Conservation (phyloP, 2,797 vertebrate genomes). For the Pteropus rufus region DNA sequence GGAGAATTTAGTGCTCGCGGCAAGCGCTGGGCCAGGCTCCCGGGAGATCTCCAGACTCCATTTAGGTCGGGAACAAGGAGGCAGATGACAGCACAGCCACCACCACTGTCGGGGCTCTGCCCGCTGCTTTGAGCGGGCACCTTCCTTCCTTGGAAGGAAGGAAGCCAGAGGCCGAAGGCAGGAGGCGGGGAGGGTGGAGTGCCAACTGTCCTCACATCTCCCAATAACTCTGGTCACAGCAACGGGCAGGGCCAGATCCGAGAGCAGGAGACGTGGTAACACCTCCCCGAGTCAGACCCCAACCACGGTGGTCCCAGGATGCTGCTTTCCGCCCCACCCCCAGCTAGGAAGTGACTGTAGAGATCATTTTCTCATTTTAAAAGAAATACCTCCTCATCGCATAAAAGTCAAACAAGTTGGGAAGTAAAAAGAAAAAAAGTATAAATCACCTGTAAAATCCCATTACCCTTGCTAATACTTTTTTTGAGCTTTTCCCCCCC, state of each 20-base stretch:
- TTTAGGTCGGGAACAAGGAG: not conserved
- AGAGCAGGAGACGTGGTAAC: not conserved
- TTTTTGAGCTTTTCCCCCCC: not conserved
- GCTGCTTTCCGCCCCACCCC: not conserved
- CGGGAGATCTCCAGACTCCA: not conserved
- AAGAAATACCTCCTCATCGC: not conserved
- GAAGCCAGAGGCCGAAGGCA: not conserved
- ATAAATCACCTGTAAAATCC: not conserved
- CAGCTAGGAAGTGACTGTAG: not conserved
- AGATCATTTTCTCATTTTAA: not conserved
- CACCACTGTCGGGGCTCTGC: rapidly evolving
- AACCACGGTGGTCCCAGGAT: rapidly evolving
- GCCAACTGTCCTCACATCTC: not conserved
- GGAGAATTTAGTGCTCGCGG: not conserved
- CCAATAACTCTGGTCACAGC: not conserved
- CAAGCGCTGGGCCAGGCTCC: not conserved
- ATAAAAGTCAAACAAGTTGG: not conserved
- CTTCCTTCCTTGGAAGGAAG: not conserved
- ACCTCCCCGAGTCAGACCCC: not conserved
- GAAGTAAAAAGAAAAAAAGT: not conserved
- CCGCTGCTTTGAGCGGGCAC: not conserved
- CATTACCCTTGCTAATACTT: not conserved
- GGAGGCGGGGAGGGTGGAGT: not conserved
- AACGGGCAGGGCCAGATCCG: not conserved
- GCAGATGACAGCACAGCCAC: not conserved